Evolutionary conservation across 64 coral and sea anemone species (phyloP).

Genomic region (Platygyra sinensis): DNA sequence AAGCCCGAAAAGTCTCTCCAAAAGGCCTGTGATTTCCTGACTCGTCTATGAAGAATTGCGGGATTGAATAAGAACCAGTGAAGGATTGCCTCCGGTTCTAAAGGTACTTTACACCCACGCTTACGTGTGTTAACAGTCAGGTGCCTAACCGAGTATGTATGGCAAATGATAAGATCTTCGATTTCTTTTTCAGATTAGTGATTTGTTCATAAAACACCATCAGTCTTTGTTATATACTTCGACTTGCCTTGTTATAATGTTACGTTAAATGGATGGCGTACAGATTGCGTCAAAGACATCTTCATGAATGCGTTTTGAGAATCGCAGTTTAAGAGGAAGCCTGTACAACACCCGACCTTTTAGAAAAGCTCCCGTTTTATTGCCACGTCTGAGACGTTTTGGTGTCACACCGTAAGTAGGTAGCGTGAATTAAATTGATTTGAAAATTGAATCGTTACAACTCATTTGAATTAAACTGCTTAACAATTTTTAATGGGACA

Average conservation of each 20-base stretch:
- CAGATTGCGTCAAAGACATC: slow-evolving; percentile 1
- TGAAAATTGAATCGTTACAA: slow-evolving; percentile 20
- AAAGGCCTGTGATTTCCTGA: too few relatives aligned
- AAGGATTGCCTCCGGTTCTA: too few relatives aligned
- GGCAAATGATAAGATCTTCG: slow-evolving; percentile 35
- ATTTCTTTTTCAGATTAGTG: slow-evolving; percentile 11
- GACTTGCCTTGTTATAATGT: slow-evolving; percentile 14
- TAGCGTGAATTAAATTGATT: background rate
- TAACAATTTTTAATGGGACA: background rate
- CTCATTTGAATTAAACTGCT: slow-evolving; percentile 14
- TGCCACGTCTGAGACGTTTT: too few relatives aligned
- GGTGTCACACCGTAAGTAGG: background rate
- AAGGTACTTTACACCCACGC: background rate
- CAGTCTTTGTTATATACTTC: background rate
- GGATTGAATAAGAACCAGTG: too few relatives aligned
- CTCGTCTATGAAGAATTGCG: too few relatives aligned
- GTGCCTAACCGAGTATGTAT: slow-evolving; percentile 26
- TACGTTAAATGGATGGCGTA: background rate
- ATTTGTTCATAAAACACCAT: slow-evolving; percentile 11
- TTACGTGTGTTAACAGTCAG: background rate
- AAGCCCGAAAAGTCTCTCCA: too few relatives aligned
- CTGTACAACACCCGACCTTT: background rate
- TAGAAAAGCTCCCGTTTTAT: background rate
- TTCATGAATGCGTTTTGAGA: background rate
- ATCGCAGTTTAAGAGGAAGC: background rate